phyloP scores from a whole-genome alignment of 2,113 vertebrate species.

The Anoplopoma fimbria region DNA sequence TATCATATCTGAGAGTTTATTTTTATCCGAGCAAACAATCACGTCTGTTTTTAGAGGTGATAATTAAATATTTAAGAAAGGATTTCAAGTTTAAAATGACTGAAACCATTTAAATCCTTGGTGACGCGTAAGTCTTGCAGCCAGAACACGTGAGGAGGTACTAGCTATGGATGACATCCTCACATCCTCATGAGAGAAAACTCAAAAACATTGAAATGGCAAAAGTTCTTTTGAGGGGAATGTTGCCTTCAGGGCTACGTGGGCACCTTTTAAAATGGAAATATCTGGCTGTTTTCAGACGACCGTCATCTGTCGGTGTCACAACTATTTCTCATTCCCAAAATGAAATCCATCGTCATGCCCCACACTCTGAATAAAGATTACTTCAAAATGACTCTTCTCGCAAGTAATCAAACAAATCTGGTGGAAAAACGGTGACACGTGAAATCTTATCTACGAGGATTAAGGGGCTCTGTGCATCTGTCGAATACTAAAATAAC shows the following conservation, averaged over 20 bases:
- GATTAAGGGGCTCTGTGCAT: slow-evolving; percentile 17
- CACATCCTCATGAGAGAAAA: slow-evolving; percentile 31
- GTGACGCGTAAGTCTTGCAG: slow-evolving; percentile 34
- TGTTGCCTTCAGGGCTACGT: slow-evolving; percentile 8
- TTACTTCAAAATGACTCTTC: not conserved
- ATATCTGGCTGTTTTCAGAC: slow-evolving; percentile 24
- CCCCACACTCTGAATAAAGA: slow-evolving; percentile 11
- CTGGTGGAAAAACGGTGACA: slow-evolving; percentile 33
- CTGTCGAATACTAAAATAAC: slow-evolving; percentile 53
- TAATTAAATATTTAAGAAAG: slow-evolving; percentile 9
- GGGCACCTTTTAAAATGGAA: slow-evolving; percentile 45
- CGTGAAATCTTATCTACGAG: slow-evolving; percentile 24
- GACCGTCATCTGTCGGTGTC: slow-evolving; percentile 22
- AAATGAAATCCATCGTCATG: slow-evolving; percentile 21
- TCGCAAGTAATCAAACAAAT: slow-evolving; percentile 8
- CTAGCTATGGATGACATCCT: slow-evolving; percentile 19
- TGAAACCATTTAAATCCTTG: slow-evolving; percentile 26
- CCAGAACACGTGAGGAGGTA: slow-evolving; percentile 14
- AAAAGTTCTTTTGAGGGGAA: slow-evolving; percentile 11
- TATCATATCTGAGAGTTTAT: slow-evolving; percentile 19
- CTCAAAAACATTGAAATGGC: slow-evolving; percentile 23
- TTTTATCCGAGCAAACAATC: slow-evolving; percentile 29
- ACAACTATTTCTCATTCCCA: slow-evolving; percentile 23
- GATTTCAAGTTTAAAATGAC: slow-evolving; percentile 35
- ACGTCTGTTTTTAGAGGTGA: not conserved